phyloP scores from a whole-genome alignment of 2,113 vertebrate genomes.

The Myrmophylax atrothorax region DNA sequence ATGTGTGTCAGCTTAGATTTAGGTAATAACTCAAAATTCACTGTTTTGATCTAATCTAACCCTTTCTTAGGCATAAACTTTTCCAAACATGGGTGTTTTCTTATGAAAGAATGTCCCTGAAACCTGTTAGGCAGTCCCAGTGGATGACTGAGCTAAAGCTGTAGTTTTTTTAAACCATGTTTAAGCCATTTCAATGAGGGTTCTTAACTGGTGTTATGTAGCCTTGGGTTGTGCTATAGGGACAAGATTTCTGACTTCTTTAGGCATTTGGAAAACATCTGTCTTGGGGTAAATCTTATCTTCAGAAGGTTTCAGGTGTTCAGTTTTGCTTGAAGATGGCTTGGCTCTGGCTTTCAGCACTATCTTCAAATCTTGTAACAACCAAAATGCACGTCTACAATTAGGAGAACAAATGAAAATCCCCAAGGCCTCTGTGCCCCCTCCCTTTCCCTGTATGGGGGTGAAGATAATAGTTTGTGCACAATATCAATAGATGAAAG shows the following conservation, averaged over 20 bases:
- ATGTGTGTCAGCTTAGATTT: background rate
- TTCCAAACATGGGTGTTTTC: background rate
- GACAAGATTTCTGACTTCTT: background rate
- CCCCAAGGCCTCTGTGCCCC: background rate
- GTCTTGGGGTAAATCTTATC: background rate
- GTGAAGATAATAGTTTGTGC: background rate
- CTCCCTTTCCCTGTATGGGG: background rate
- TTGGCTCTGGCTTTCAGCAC: background rate
- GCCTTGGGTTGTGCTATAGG: background rate
- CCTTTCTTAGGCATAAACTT: background rate
- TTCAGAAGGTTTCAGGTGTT: background rate
- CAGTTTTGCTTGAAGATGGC: background rate
- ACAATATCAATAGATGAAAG: background rate
- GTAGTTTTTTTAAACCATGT: background rate
- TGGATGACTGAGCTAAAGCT: background rate
- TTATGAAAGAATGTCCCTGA: background rate
- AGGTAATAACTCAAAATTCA: background rate
- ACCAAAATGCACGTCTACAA: background rate
- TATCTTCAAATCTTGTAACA: background rate
- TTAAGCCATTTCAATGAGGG: background rate
- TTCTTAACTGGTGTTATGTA: background rate
- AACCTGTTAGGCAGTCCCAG: background rate
- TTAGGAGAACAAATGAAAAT: background rate
- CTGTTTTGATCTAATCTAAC: background rate
- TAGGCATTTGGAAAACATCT: background rate